A percentile compares a stretch with the other conserved stretches of the same genome.
These are phyloP conservation scores for Pseudochaenichthys georgianus DNA, from an alignment of 2,797 vertebrate species.

Conservation along the genomic window DNA sequence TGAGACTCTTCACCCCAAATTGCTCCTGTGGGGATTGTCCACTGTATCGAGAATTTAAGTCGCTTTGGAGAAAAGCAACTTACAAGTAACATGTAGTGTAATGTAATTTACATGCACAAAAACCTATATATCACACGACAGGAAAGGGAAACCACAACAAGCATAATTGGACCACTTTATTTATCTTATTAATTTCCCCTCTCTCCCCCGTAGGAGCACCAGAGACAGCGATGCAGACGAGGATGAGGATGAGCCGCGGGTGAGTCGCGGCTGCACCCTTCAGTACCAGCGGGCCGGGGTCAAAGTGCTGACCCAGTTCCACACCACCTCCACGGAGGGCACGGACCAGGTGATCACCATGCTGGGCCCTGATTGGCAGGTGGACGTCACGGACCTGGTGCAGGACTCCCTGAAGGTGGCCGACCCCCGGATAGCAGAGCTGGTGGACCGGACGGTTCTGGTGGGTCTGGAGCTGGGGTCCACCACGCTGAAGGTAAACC, in stretches of 20 bases:
- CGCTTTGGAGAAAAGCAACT: too few species aligned
- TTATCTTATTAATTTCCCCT: not conserved
- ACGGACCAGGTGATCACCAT: conserved; percentile 96
- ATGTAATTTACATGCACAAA: too few species aligned
- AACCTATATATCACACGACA: too few species aligned
- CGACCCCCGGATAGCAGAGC: conserved; percentile 91
- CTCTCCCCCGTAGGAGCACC: conserved; percentile 75
- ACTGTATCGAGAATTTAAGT: too few species aligned
- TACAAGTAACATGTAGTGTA: too few species aligned
- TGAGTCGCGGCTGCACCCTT: conserved; percentile 93
- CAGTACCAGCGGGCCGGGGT: conserved; percentile 95
- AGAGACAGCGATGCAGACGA: conserved; percentile 92
- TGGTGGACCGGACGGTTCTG: conserved; percentile 92
- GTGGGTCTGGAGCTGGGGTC: conserved; percentile 93
- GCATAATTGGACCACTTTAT: too few species aligned
- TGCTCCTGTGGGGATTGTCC: too few species aligned
- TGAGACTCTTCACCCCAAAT: too few species aligned
- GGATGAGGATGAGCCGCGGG: conserved; percentile 90
- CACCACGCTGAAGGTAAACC: conserved; percentile 91
- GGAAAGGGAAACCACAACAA: too few species aligned
- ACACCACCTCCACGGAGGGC: conserved; percentile 94
- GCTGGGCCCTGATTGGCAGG: conserved; percentile 97
- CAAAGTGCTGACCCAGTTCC: conserved; percentile 97
- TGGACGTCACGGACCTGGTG: conserved; percentile 97
- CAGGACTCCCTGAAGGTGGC: conserved; percentile 94